phyloP scores from a whole-genome alignment of 2,113 vertebrate species.

The Acanthisitta chloris region DNA sequence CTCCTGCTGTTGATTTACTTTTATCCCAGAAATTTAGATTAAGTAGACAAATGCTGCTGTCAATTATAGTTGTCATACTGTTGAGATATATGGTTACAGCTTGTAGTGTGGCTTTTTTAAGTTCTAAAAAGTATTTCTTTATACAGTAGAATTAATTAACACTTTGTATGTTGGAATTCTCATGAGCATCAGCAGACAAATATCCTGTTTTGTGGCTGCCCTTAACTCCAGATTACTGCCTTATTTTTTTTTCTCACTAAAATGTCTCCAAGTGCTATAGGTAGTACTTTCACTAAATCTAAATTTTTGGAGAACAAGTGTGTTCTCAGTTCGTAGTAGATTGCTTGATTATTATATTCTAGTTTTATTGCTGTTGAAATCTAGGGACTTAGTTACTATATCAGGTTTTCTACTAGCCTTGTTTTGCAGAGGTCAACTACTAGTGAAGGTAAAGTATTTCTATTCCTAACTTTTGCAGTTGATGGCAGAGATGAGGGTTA shows the following conservation, averaged over 20 bases:
- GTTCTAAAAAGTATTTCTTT: not conserved
- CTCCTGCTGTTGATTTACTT: not conserved
- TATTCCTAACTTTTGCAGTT: constrained; percentile 12
- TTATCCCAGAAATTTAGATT: not conserved
- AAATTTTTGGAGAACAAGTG: not conserved
- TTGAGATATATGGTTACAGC: not conserved
- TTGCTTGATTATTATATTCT: not conserved
- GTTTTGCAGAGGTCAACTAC: constrained; percentile 18
- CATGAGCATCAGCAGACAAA: not conserved
- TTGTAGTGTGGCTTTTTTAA: not conserved
- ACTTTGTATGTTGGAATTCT: not conserved
- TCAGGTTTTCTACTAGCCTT: constrained; percentile 23
- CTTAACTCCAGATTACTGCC: too few species aligned
- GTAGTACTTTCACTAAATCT: not conserved
- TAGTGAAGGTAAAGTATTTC: constrained; percentile 24
- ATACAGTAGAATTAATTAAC: not conserved
- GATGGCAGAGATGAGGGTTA: not conserved
- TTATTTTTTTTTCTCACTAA: too few species aligned
- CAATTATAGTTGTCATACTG: not conserved
- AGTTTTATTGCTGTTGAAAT: not conserved
- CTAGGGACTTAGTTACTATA: not conserved
- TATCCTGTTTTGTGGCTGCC: not conserved
- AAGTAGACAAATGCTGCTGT: not conserved
- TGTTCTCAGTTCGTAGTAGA: not conserved
- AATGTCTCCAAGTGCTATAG: not conserved